These are phyloP conservation scores for Cryptus armator DNA, from an alignment of 2,888 invertebrate species.

Conservation along the genomic window DNA sequence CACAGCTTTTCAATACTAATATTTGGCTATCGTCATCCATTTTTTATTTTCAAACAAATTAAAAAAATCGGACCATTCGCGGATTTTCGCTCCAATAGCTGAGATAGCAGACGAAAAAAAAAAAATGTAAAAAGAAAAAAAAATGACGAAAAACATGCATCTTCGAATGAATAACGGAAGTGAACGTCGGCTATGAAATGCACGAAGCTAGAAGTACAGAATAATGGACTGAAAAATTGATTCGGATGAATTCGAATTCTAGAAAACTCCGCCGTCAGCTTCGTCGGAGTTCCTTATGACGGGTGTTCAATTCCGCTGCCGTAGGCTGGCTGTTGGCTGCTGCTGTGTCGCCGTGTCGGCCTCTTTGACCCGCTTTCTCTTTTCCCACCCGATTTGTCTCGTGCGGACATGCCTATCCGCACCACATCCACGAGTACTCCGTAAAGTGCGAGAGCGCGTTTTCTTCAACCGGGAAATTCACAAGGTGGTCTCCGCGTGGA, in stretches of 20 bases:
- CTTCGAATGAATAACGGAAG: not conserved
- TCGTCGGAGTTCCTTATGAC: slow-evolving; percentile 27
- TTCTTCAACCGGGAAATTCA: slow-evolving; percentile 81
- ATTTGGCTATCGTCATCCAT: no score
- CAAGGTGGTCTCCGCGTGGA: slow-evolving; percentile 24
- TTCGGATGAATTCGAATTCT: slow-evolving; percentile 40
- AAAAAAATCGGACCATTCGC: no score
- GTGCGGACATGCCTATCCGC: slow-evolving; percentile 71
- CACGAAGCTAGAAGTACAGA: not conserved
- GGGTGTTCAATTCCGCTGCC: slow-evolving; percentile 38
- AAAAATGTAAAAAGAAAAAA: no score
- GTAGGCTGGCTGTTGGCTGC: slow-evolving; percentile 47
- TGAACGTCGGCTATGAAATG: not conserved
- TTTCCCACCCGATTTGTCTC: slow-evolving; percentile 84
- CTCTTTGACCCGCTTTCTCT: slow-evolving; percentile 85
- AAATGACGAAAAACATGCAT: no score
- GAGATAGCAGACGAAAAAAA: no score
- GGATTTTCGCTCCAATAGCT: no score
- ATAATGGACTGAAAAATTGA: not conserved
- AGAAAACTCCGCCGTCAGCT: slow-evolving; percentile 1
- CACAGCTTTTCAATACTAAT: no score
- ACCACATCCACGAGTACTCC: slow-evolving; percentile 51
- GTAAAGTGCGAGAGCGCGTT: slow-evolving; percentile 66
- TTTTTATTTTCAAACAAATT: no score
- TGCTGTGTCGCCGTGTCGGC: slow-evolving; percentile 78